Conservation (phyloP, 2,888 invertebrate genomes). For the Rhagonycha lutea region DNA sequence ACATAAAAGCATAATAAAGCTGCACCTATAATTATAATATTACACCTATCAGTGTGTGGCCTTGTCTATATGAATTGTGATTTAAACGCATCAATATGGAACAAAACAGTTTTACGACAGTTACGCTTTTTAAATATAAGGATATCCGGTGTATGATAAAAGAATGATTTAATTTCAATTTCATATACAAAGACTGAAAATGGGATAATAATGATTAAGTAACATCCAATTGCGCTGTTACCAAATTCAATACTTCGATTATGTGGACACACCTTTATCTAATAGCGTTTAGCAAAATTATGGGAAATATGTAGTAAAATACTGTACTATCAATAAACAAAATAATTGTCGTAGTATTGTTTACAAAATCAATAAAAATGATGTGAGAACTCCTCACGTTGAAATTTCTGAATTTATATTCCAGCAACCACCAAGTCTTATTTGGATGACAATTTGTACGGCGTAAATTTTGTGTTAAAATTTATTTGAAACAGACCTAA, state of each 20-base stretch:
- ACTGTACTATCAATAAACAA: too few relatives aligned
- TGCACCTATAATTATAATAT: constrained; percentile 45
- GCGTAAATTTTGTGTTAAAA: background rate
- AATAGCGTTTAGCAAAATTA: background rate
- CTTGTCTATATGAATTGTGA: constrained; percentile 45
- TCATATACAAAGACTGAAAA: constrained; percentile 45
- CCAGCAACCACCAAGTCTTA: too few relatives aligned
- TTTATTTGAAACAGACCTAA: background rate
- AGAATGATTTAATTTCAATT: constrained; percentile 51
- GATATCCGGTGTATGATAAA: constrained; percentile 49
- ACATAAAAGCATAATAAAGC: constrained; percentile 44
- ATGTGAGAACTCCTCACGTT: background rate
- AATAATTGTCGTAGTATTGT: background rate
- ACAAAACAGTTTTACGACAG: constrained; percentile 45
- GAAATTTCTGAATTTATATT: background rate
- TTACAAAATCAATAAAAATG: background rate
- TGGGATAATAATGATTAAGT: constrained; percentile 40
- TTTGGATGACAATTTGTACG: background rate
- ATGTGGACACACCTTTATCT: constrained; percentile 21
- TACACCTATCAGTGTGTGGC: constrained; percentile 47
- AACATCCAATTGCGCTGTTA: constrained; percentile 32
- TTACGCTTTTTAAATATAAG: constrained; percentile 48
- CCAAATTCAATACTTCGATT: constrained; percentile 11
- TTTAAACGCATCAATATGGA: constrained; percentile 48
- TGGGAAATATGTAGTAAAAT: constrained; percentile 6